Base-by-base conservation (phyloP, 1,140 invertebrate genomes). In the Trissolcus basalis region DNA sequence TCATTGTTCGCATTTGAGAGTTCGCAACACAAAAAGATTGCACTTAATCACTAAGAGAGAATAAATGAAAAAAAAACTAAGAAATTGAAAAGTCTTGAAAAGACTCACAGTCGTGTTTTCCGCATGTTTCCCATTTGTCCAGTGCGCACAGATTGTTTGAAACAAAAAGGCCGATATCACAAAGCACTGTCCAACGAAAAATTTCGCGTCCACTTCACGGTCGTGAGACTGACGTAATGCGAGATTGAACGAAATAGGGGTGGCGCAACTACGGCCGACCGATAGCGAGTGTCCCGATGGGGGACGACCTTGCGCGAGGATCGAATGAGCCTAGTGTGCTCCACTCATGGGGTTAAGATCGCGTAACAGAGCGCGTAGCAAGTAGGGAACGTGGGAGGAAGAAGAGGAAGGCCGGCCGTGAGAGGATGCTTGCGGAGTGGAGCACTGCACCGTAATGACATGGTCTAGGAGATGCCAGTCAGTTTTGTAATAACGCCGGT, bases 381-480 rank as follows among this genome's bases (percentile, higher is more conserved):
- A 72, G 53, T 64, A 48, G 33, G 51, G 45, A 76, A 70, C 69
- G 78, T 72, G 70, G 70, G 72, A 77, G 69, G 48, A 74, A 68
- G 73, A 79, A 75, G 75, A 80, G 80, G 72, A 79, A 77, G 79
- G 77, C 55, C 63, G 64, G 50, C 65, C 59, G 78, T 64, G 73
- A 74, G 75, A 86, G 80, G 85, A 86, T 86, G 80, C 85, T 86
- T 81, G 76, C 85, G 72, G 85, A 83, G 82, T 85, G 80, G 85
- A 86, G 86, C 81, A 86, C 86, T 84, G 83, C 84, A 82, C 77
- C 78, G 85, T 89, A 89, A 88, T 89, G 87, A 89, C 86, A 87
- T 87, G 86, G 83, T 89, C 87, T 88, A 88, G 85, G 85, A 86
- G 85, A 87, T 86, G 83, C 86, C 81, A 82, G 85, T 87, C 83